Evolutionary conservation across 1,140 invertebrate species (phyloP).

Genomic region (Cardiocondyla obscurior): DNA sequence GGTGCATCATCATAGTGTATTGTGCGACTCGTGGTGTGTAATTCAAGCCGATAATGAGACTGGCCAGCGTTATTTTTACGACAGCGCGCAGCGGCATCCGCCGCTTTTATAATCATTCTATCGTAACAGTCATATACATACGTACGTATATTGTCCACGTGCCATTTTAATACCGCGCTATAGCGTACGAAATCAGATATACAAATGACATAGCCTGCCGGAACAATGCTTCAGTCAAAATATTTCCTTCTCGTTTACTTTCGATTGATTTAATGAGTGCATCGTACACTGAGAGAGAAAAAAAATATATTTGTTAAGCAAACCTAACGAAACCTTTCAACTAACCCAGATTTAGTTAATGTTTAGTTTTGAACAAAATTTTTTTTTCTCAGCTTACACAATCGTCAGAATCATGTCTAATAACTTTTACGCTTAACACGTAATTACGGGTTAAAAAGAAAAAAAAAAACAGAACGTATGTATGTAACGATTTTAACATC

Average conservation of each 20-base stretch:
- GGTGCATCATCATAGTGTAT: not conserved
- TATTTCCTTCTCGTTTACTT: not conserved
- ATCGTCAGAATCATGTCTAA: not conserved
- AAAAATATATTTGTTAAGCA: too few species aligned
- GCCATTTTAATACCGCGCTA: conserved; percentile 27
- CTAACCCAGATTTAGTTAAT: too few species aligned
- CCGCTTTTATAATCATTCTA: conserved; percentile 28
- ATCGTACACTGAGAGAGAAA: too few species aligned
- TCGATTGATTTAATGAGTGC: not conserved
- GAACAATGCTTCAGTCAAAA: not conserved
- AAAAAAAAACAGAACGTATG: too few species aligned
- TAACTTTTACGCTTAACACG: not conserved
- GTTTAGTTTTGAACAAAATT: too few species aligned
- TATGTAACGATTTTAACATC: too few species aligned
- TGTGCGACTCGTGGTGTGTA: conserved; percentile 6
- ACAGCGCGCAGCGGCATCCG: not conserved
- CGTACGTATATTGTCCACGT: not conserved
- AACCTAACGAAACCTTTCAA: too few species aligned
- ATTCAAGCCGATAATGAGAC: conserved; percentile 44
- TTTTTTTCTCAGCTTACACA: too few species aligned
- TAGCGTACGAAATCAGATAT: conserved; percentile 18
- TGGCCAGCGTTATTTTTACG: conserved; percentile 42
- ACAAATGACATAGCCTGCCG: not conserved
- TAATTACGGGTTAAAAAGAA: too few species aligned
- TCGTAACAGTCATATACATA: conserved; percentile 2